Evolutionary conservation across 2,888 invertebrate species (phyloP), one percentile per base, ranked within the genome.

Genomic region (Drosophila colorata): DNA sequence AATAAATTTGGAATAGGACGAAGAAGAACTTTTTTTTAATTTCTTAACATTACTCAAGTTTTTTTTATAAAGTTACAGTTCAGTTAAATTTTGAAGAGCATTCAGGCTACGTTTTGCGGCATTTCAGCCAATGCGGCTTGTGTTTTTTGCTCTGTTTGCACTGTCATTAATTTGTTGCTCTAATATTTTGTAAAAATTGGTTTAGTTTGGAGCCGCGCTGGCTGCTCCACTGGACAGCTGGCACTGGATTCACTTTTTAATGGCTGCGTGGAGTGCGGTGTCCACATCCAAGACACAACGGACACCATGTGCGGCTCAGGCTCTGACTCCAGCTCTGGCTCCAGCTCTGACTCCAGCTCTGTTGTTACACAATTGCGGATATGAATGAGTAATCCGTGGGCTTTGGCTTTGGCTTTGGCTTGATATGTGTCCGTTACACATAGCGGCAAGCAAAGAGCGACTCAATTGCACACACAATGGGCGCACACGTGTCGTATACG

Each of bases 301-400:
- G 55, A 37, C 55, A 20, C 53, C 28, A 7, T 28, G 40, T 40
- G 51, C 51, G 38, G 40, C 47, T 47, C 43, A 47, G 57, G 38
- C 46, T 40, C 14, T 13, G 53, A 35, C 31, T 8, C 49, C 46
- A 64, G 43, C 43, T 20, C 25, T 5, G 25, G 33, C 55, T 69
- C 46, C 57, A 11, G 31, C 35, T 28, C n/a, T 33, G 55, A 20
- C 20, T 20, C 20, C 53, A 9, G 38, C 56, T 66, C 52, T 51
- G 46, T 60, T 77, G 78, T 86, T 86, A 75, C 88, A 87, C 86
- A 87, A 86, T 83, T 86, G 83, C 88, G 85, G 85, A 87, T 86
- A 80, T 86, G 85, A 87, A 86, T 86, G 85, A 86, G 86, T 86
- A 87, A 86, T 86, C 86, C 85, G 88, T 86, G 88, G 85, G 88